Evolutionary conservation across 2,113 vertebrate genomes (phyloP), one percentile per base, ranked within the genome.

Genomic region (Forbesichthys agassizii): DNA sequence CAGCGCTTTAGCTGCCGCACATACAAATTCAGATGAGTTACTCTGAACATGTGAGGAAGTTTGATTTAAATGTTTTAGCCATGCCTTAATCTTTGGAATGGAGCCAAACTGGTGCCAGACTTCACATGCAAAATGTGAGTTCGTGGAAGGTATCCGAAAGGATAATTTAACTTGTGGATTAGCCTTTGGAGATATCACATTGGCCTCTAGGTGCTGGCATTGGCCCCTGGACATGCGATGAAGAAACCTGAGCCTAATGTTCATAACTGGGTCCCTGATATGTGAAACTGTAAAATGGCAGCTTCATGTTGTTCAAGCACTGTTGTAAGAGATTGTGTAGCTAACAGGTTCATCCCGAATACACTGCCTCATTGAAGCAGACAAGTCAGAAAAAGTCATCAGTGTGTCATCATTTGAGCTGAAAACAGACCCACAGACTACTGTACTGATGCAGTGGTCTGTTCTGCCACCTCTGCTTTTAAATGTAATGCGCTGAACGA

Each of bases 381-480:
- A 64, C 49, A 5, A 48, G 42, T 10, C 14, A 33, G 13, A 33
- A 7, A 27, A 27, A 3, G 67, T 20, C 14, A 33, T 10, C 4
- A 0, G 48, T 54, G 64, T 60, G 16, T 16, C 16, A 16, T 16
- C 36, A 42, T 42, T 8, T 42, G 36, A 42, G 36, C 36, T 33
- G 48, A 42, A 49, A 66, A 69, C 55, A 51, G 13, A 51, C 54
- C 52, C 54, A n/a, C 49, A 57, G 33, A 74, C 67, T 71, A 72
- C 81, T 64, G 60, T 27, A 66, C 73, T 73, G 71, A 79, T 80
- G 62, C 60, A 66, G 59, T 62, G 58, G 72, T 77, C 64, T 75
- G 61, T 33, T 76, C 78, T 80, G 61, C 61, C 61, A 49, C 57
- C 68, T 73, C 61, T 5, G 52, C 63, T 77, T 66, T 67, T 67